These are phyloP conservation scores for Valencia hispanica DNA, from an alignment of 2,797 vertebrate genomes.

Conservation along the genomic window DNA sequence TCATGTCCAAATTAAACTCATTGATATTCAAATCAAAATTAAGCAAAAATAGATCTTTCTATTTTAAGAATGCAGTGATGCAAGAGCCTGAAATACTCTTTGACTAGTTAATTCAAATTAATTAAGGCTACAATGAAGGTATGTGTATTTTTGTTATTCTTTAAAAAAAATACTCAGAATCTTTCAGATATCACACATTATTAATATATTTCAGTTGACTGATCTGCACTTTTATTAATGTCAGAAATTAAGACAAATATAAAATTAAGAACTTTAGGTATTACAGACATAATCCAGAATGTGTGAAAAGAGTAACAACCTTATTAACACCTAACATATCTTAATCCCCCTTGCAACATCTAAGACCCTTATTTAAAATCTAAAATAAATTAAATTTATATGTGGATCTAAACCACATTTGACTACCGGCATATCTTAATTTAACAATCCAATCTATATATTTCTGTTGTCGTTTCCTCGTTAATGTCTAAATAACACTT, in stretches of 20 bases:
- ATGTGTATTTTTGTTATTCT: constrained; percentile 31
- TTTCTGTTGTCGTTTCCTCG: constrained; percentile 2
- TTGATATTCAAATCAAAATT: constrained; percentile 57
- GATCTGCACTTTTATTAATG: constrained; percentile 12
- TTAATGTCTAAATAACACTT: constrained; percentile 18
- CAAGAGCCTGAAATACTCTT: constrained; percentile 56
- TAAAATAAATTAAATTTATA: constrained; percentile 7
- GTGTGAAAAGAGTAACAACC: background rate
- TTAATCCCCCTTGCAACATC: background rate
- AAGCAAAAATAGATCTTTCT: constrained; percentile 48
- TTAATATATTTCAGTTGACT: constrained; percentile 5
- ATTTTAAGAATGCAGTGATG: constrained; percentile 53
- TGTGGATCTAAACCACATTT: constrained; percentile 1
- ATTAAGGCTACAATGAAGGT: constrained; percentile 34
- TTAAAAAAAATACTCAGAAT: constrained; percentile 15
- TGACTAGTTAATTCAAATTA: constrained; percentile 39
- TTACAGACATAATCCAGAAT: background rate
- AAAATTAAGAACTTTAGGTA: background rate
- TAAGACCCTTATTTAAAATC: background rate
- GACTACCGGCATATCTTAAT: background rate
- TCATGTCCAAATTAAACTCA: constrained; percentile 25
- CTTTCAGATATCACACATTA: background rate
- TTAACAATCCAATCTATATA: background rate
- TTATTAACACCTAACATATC: background rate
- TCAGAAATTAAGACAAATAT: constrained; percentile 2